These are phyloP conservation scores for Philypnodon macrostomus DNA, from an alignment of 2,797 vertebrate genomes.

Conservation along the genomic window DNA sequence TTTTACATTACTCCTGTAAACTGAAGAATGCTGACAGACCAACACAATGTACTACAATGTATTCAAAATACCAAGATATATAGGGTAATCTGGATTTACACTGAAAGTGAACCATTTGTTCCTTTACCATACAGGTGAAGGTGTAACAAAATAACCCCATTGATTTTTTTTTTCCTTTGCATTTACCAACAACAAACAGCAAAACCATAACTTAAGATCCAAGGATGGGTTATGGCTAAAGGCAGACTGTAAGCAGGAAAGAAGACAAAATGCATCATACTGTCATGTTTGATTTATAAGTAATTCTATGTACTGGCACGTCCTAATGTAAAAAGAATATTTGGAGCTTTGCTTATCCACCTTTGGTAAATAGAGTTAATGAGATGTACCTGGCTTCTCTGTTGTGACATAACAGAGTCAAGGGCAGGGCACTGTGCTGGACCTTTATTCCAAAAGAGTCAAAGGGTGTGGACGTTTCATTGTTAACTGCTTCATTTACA, in stretches of 20 bases:
- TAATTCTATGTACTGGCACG: slow-evolving; percentile 47
- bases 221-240: background rate
- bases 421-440: slow-evolving; percentile 3
- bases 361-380: slow-evolving; percentile 46
- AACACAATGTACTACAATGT: too few relatives aligned
- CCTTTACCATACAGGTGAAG: too few relatives aligned
- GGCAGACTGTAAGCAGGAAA: slow-evolving; percentile 12
- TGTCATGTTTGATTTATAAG: slow-evolving; percentile 54
- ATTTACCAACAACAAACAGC: too few relatives aligned
- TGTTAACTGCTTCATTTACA: slow-evolving; percentile 9
- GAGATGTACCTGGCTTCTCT: slow-evolving; percentile 28
- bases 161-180: too few relatives aligned
- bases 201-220: too few relatives aligned
- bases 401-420: slow-evolving; percentile 34
- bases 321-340: slow-evolving; percentile 50
- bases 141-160: too few relatives aligned
- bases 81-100: too few relatives aligned
- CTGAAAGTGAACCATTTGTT: too few relatives aligned
- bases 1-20: too few relatives aligned
- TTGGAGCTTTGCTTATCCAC: slow-evolving; percentile 57
- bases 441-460: slow-evolving; percentile 12
- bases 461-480: slow-evolving; percentile 10
- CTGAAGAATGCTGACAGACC: too few relatives aligned
- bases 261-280: slow-evolving; percentile 30
- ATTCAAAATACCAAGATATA: too few relatives aligned